Percentiles rank a stretch among this genome's conserved stretches.
phyloP scores from a whole-genome alignment of 2,888 invertebrate species.

The Ophonus ardosiacus region DNA sequence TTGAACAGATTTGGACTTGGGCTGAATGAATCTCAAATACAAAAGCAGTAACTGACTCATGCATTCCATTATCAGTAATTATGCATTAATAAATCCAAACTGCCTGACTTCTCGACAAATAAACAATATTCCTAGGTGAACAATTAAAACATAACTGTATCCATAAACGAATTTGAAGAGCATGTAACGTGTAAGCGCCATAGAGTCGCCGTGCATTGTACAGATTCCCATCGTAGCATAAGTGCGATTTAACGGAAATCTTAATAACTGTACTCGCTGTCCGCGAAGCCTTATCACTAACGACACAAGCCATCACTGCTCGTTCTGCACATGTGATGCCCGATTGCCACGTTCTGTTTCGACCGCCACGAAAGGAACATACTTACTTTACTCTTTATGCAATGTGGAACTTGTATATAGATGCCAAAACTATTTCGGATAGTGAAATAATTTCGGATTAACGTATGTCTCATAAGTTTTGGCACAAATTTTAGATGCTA shows the following conservation, averaged over 20 bases:
- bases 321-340: slow-evolving; percentile 27
- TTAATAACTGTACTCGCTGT: slow-evolving; percentile 37
- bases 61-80: too few species aligned
- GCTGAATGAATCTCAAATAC: too few species aligned
- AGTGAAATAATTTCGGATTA: too few species aligned
- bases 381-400: too few species aligned
- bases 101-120: too few species aligned
- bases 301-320: slow-evolving; percentile 28
- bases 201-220: slow-evolving; percentile 8
- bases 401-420: too few species aligned
- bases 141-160: not conserved
- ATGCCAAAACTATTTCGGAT: too few species aligned
- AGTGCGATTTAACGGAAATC: slow-evolving; percentile 46
- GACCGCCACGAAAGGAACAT: not conserved
- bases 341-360: not conserved
- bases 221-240: slow-evolving; percentile 25
- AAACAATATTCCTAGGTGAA: not conserved
- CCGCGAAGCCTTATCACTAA: slow-evolving; percentile 35
- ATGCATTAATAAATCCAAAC: not conserved
- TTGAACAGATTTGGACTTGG: too few species aligned
- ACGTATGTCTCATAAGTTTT: too few species aligned
- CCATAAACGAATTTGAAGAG: not conserved
- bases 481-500: too few species aligned
- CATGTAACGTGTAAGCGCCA: not conserved
- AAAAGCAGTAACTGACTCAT: too few species aligned